Conservation (phyloP, 1,140 invertebrate genomes). For the Bicyclus anynana region DNA sequence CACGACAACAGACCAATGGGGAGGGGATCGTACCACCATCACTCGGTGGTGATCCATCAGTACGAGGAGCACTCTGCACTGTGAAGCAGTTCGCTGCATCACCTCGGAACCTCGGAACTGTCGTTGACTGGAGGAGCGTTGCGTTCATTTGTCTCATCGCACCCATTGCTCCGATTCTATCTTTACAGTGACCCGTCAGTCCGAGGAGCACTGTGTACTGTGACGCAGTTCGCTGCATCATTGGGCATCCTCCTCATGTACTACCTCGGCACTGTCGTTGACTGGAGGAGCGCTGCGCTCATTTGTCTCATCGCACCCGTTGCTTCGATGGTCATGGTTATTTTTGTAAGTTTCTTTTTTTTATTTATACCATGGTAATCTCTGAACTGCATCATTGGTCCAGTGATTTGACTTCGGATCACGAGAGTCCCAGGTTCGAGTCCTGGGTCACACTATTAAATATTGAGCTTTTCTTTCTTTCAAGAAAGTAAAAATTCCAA, state of each 20-base stretch:
- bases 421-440: no score
- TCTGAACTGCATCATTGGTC: no score
- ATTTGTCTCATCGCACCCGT: conserved; percentile 80
- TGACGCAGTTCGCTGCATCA: conserved; percentile 80
- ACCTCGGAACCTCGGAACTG: conserved; percentile 80
- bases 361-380: background rate
- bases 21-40: no score
- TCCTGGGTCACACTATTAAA: no score
- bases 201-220: conserved; percentile 82
- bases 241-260: conserved; percentile 81
- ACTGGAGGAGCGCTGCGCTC: conserved; percentile 81
- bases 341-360: conserved; percentile 70
- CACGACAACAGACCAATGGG: no score
- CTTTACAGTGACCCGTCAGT: conserved; percentile 80
- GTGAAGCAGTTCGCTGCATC: conserved; percentile 81
- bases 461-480: no score
- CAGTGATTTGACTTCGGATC: no score
- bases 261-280: conserved; percentile 79
- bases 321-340: conserved; percentile 78
- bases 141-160: conserved; percentile 79
- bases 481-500: no score
- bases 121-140: conserved; percentile 80
- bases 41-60: conserved; percentile 82
- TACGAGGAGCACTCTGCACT: conserved; percentile 82
- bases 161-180: conserved; percentile 75